Base-by-base conservation (phyloP, 2,888 invertebrate species). In the Drosophila setosimentum region DNA sequence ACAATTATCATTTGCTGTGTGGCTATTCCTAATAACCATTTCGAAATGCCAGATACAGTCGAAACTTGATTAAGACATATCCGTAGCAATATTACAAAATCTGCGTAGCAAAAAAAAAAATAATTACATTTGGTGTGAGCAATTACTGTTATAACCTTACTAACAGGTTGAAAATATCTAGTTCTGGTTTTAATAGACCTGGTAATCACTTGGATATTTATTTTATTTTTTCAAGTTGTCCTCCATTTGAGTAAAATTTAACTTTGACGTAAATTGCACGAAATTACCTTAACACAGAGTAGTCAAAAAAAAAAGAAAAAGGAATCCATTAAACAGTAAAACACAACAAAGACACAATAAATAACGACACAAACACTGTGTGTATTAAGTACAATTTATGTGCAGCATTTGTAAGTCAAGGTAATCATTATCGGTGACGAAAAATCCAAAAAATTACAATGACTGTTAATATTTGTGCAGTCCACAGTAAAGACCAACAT, bases 361-460 rank as follows among this genome's bases (percentile, higher is more conserved):
- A 30, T 11, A 51, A 27, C 48, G 10, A 57, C 48, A 59, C 35
- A 68, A 8, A 37, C 48, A 53, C 10, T 30, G 50, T 27, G 30
- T 24, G 54, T 16, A 37, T 29, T 13, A 66, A 27, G 50, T 8
- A 29, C 27, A 24, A 37, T 29, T n/a, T 37, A 33, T 50, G 45
- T 27, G 21, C 51, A 49, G 35, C 72, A 58, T 82, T 87, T 84
- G 82, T 86, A 89, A 89, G 89, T 87, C 85, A 86, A 86, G 85
- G 85, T 87, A 76, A 80, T 70, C 74, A 73, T 89, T 76, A 82
- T 73, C 48, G 62, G 68, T 82, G 70, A 68, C 68, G 55, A 70
- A 69, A 81, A 89, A 80, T 73, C 68, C 74, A 68, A 87, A 68
- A 87, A 83, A 71, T 81, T 88, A 89, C 90, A 76, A 86, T 86